phyloP scores from a whole-genome alignment of 2,113 vertebrate genomes.

The Patagioenas fasciata region DNA sequence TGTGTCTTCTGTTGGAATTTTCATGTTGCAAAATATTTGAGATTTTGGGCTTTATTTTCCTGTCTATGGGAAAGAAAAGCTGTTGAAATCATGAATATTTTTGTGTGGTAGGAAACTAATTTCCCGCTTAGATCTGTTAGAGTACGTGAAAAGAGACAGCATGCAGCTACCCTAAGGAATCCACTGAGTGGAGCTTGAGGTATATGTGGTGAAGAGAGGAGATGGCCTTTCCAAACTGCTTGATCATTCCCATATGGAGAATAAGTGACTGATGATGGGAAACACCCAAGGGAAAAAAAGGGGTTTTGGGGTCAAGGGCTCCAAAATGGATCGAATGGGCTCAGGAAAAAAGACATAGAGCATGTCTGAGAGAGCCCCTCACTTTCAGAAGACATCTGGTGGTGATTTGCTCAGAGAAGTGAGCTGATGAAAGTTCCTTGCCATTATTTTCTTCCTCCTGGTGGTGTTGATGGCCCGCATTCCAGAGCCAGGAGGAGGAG shows the following conservation, averaged over 20 bases:
- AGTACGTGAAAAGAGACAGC: not conserved
- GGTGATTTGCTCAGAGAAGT: not conserved
- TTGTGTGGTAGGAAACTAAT: not conserved
- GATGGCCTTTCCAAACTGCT: not conserved
- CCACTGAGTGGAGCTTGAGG: not conserved
- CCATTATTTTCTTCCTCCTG: not conserved
- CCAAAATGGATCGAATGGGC: not conserved
- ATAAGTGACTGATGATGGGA: not conserved
- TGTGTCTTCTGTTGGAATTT: not conserved
- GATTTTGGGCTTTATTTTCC: not conserved
- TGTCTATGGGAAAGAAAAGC: not conserved
- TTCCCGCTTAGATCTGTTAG: not conserved
- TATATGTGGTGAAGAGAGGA: not conserved
- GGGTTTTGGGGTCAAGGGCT: not conserved
- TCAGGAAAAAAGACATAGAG: not conserved
- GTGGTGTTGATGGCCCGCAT: not conserved
- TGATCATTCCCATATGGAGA: not conserved
- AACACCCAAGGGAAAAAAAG: not conserved
- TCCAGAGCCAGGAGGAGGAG: not conserved
- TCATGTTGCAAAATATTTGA: not conserved
- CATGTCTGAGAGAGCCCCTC: not conserved
- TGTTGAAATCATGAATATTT: not conserved
- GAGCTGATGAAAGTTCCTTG: fast-evolving
- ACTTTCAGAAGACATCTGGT: not conserved
- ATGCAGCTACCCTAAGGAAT: not conserved